A percentile compares a stretch with the other conserved stretches of the same genome.
Conservation (phyloP, 2,888 invertebrate genomes). For the Hololepta plana region DNA sequence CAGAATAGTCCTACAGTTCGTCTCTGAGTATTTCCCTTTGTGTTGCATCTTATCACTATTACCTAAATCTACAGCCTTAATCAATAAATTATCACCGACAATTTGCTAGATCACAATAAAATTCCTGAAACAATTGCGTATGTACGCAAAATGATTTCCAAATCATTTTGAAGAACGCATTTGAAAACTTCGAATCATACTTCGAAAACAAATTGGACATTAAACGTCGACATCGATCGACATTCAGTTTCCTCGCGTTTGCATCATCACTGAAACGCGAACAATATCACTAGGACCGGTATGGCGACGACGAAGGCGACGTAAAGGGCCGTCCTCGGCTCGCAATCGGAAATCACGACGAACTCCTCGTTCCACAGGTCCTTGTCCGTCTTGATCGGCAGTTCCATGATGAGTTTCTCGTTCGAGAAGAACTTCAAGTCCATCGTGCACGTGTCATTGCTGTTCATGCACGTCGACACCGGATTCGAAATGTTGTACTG, state of each 20-base stretch:
- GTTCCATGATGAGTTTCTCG: conserved; percentile 50
- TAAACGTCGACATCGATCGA: no score
- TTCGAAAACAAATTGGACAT: no score
- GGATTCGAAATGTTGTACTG: conserved; percentile 47
- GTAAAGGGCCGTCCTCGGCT: conserved; percentile 54
- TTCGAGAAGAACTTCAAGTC: conserved; percentile 48
- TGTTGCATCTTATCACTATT: no score
- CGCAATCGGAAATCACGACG: conserved; percentile 53
- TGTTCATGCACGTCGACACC: conserved; percentile 42
- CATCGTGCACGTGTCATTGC: conserved; percentile 41
- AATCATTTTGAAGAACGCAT: no score
- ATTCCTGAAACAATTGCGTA: no score
- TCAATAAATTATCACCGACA: no score
- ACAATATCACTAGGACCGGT: conserved; percentile 50
- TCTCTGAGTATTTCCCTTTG: no score
- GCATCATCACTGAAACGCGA: conserved; percentile 45
- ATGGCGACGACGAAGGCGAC: conserved; percentile 48
- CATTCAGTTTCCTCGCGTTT: conserved; percentile 1
- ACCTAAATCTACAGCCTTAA: no score
- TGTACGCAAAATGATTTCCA: no score
- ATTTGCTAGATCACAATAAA: no score
- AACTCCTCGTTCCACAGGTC: conserved; percentile 57
- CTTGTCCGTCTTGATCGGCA: conserved; percentile 43
- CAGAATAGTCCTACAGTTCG: no score
- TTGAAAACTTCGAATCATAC: no score